phyloP scores from a whole-genome alignment of 2,113 vertebrate species.

The Lipophrys pholis region DNA sequence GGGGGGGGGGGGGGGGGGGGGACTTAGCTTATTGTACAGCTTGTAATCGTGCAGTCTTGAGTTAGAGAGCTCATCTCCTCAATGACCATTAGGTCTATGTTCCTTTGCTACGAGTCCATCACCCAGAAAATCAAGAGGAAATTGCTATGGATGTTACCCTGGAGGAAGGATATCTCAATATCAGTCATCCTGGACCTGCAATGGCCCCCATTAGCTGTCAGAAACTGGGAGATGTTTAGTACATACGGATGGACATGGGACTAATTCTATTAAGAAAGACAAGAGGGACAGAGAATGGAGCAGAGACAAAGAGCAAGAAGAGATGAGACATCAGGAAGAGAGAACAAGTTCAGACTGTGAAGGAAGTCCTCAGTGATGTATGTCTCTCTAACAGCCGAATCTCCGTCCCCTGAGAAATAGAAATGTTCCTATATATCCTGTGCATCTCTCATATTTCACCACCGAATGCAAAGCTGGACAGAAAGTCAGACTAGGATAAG shows the following conservation, averaged over 20 bases:
- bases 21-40: constrained; percentile 62
- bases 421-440: not conserved
- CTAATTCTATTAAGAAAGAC: constrained; percentile 67
- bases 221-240: constrained; percentile 52
- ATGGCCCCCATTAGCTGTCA: constrained; percentile 71
- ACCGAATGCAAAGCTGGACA: not conserved
- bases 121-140: constrained; percentile 74
- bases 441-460: not conserved
- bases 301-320: not conserved
- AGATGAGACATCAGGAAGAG: constrained; percentile 2
- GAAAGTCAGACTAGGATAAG: not conserved
- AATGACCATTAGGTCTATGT: constrained; percentile 74
- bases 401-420: no score
- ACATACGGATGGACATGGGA: constrained; percentile 49
- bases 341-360: no score
- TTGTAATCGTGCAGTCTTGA: constrained; percentile 68
- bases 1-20: constrained; percentile 48
- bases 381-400: no score
- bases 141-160: constrained; percentile 73
- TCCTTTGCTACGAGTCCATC: constrained; percentile 67
- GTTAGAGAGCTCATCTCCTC: constrained; percentile 64
- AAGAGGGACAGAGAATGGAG: constrained; percentile 42
- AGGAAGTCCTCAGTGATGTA: constrained; percentile 1
- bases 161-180: constrained; percentile 71
- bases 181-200: constrained; percentile 66